Percentiles rank a stretch among this genome's conserved stretches.
Conservation (phyloP, 2,888 invertebrate genomes). For the Ophion ellenae region DNA sequence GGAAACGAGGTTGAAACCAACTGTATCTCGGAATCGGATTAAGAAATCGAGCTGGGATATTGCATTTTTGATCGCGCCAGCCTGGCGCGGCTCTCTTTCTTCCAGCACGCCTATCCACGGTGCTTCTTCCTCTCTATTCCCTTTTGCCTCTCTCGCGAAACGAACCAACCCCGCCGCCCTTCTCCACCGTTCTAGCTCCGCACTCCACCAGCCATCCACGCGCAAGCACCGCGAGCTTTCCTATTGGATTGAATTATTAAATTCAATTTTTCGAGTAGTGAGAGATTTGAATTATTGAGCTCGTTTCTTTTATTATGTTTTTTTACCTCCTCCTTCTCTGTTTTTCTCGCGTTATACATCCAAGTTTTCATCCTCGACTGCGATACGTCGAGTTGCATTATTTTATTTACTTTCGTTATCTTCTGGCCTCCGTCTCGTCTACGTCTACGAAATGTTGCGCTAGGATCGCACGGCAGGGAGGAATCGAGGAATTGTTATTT, state of each 20-base stretch:
- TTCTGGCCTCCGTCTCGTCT: slow-evolving; percentile 10
- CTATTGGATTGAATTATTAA: slow-evolving; percentile 83
- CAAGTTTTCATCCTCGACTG: slow-evolving; percentile 26
- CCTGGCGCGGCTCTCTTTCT: slow-evolving; percentile 43
- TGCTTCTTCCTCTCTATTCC: slow-evolving; percentile 34
- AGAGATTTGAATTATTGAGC: slow-evolving; percentile 83
- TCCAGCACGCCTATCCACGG: slow-evolving; percentile 38
- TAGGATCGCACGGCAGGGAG: neutral
- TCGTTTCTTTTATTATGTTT: slow-evolving; percentile 50
- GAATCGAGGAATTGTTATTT: neutral
- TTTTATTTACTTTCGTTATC: slow-evolving; percentile 51
- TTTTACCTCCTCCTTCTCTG: slow-evolving; percentile 44
- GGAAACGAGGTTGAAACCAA: slow-evolving; percentile 53
- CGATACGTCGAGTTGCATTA: slow-evolving; percentile 33
- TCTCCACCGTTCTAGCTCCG: slow-evolving; percentile 7
- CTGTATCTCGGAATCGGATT: slow-evolving; percentile 79
- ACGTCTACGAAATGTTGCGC: neutral
- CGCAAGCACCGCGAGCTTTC: slow-evolving; percentile 74
- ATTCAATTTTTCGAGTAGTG: slow-evolving; percentile 84
- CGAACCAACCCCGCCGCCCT: slow-evolving; percentile 15
- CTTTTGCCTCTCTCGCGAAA: slow-evolving; percentile 47
- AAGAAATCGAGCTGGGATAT: slow-evolving; percentile 82
- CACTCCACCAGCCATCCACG: slow-evolving; percentile 44
- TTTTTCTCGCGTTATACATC: slow-evolving; percentile 40
- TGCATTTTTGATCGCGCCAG: slow-evolving; percentile 82